Base-by-base conservation (phyloP, 92 coral and sea anemone genomes). In the Epizoanthus illoricatus region DNA sequence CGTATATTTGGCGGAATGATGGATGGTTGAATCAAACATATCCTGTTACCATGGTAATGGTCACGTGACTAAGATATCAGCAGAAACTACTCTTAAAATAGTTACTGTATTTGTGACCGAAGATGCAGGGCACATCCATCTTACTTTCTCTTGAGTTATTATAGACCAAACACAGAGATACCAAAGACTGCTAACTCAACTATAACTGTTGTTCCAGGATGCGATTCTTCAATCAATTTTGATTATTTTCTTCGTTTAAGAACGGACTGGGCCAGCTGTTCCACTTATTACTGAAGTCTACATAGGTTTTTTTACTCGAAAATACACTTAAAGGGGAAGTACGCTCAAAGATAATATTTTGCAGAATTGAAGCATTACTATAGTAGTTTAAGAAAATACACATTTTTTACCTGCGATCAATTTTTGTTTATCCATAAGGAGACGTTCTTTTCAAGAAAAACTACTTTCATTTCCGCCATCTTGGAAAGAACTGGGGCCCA, bases 11-110 rank as follows among this genome's bases (percentile, higher is more conserved):
- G 73, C 73, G 39, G 52, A 39, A 16, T 39, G 21, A 4, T 68
- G 39, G 52, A 33, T 68, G 2, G 73, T 68, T 7, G 71, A 67
- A 67, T 33, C 21, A 0, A 40, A 24, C n/a, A 8, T 66, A 33
- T 24, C 5, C 5, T 67, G 71, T 67, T 67, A 67, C 71, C 43
- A 67, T 33, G 18, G 71, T 67, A 67, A 67, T 5, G n/a, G 71
- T 28, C 71, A 33, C 45, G 71, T 67, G 71, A 67, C 43, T 33
- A 11, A 11, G n/a, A 67, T 67, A 67, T 67, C 49, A 67, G 71
- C 45, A 40, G 21, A 33, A 67, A 13, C 9, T 33, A 33, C 71
- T 47, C 28, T 28, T 23, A 67, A 67, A 67, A 24, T 7, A 3
- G 71, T 67, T 3, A 20, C 47, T 28, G 47, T 11, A 49, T 67